Evolutionary conservation across 2,888 invertebrate genomes (phyloP), one percentile per base, ranked within the genome.

Genomic region (Hypena proboscidalis): DNA sequence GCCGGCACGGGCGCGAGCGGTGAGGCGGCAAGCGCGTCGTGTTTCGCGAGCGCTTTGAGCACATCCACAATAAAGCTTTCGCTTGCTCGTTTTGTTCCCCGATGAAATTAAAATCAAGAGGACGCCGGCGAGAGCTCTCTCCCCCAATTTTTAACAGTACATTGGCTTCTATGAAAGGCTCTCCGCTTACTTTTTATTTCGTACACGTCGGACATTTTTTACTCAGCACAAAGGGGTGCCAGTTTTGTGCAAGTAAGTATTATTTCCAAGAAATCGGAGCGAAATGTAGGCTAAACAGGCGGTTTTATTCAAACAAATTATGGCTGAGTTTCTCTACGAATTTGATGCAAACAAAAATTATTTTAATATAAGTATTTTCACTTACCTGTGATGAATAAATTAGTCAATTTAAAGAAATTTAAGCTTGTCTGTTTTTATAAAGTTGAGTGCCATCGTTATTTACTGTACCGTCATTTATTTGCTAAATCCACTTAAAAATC

Each of bases 51-150:
- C 58, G 44, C 67, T 73, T 56, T 63, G 59, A 67, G 57, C 53
- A 35, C 45, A 33, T 60, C 38, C 57, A 61, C 56, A 63, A 61
- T 58, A 55, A 48, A 55, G 39, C 54, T 40, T 49, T 49, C 57
- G 37, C 54, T 48, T 44, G 57, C 54, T 59, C 61, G 66, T 71
- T 73, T 71, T 71, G 50, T 61, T 65, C 48, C 44, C 52, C 64
- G 68, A 75, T 67, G 60, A 70, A 74, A 76, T 77, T 74, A 75
- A 78, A 77, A 71, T 68, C 67, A 60, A 66, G 56, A 61, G 65
- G 30, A 58, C 62, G 52, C 41, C 23, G 15, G 38, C 38, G 46
- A 52, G 51, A 44, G 50, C 58, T 45, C 46, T 58, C 57, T 60
- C 55, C 57, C 53, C 51, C 60, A 61, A 58, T 58, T 59, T 69